phyloP scores from a whole-genome alignment of 1,140 invertebrate genomes.

The Lepidurus couesii region DNA sequence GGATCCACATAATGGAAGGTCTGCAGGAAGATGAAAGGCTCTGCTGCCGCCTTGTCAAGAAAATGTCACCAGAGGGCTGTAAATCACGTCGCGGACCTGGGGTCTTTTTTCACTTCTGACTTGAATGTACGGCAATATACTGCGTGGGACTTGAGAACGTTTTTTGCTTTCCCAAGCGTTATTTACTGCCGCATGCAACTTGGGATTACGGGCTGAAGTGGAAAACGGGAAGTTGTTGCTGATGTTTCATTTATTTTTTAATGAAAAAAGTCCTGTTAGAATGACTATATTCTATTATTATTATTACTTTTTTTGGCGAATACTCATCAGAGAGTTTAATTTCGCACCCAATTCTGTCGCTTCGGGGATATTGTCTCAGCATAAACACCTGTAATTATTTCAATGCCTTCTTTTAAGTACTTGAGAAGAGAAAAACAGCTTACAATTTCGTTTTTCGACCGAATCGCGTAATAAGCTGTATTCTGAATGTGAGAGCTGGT shows the following conservation, averaged over 20 bases:
- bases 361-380: no score
- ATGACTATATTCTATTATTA: no score
- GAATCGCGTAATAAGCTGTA: no score
- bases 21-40: slow-evolving; percentile 9
- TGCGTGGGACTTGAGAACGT: neutral
- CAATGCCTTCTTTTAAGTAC: no score
- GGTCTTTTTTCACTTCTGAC: neutral
- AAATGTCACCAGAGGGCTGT: slow-evolving; percentile 1
- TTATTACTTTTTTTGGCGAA: no score
- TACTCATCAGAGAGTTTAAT: no score
- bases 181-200: neutral
- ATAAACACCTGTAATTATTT: no score
- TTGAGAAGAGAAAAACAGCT: no score
- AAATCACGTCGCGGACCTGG: slow-evolving; percentile 13
- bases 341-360: no score
- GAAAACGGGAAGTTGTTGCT: neutral
- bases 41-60: slow-evolving; percentile 8
- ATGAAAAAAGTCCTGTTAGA: no score
- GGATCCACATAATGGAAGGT: slow-evolving; percentile 4
- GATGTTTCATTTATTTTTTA: neutral
- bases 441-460: no score
- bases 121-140: neutral
- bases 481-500: no score
- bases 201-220: neutral
- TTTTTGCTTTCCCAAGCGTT: neutral